These are phyloP conservation scores for Acleris literana DNA, from an alignment of 2,888 invertebrate genomes.

Conservation along the genomic window DNA sequence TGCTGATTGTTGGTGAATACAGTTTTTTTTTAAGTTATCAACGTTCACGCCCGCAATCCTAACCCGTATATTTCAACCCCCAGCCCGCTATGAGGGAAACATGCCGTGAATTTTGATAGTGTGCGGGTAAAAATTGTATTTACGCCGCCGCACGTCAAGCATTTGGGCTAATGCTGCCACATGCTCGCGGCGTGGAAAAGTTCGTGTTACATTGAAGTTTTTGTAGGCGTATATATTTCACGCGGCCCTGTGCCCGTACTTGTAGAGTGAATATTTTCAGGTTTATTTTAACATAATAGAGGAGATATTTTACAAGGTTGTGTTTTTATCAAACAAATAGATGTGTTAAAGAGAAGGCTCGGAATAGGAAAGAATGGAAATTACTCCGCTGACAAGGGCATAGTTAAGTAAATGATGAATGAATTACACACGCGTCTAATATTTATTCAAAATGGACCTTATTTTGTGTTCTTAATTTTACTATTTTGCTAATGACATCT, in stretches of 20 bases:
- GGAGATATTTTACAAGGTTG: too few relatives aligned
- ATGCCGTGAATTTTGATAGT: conserved; percentile 74
- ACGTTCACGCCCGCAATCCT: conserved; percentile 6
- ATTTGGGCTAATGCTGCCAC: conserved; percentile 33
- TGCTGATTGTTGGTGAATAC: too few relatives aligned
- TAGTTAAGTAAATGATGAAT: too few relatives aligned
- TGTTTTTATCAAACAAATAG: too few relatives aligned
- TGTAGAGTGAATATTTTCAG: too few relatives aligned
- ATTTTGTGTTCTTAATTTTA: background rate
- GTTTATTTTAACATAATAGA: too few relatives aligned
- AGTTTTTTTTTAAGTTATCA: too few relatives aligned
- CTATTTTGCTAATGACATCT: background rate
- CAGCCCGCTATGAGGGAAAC: conserved; percentile 58
- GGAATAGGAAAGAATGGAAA: too few relatives aligned
- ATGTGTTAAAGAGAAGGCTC: too few relatives aligned
- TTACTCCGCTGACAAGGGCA: too few relatives aligned
- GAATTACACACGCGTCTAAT: too few relatives aligned
- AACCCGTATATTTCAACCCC: conserved; percentile 48
- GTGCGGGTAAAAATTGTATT: conserved; percentile 71
- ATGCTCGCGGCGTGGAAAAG: conserved; percentile 16
- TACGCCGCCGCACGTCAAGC: conserved; percentile 42
- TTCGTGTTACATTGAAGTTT: conserved; percentile 17
- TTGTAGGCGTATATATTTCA: conserved; percentile 3
- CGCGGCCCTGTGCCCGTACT: background rate
- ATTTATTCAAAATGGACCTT: too few relatives aligned